phyloP scores from a whole-genome alignment of 2,113 vertebrate species.

The Amphiprion percula region DNA sequence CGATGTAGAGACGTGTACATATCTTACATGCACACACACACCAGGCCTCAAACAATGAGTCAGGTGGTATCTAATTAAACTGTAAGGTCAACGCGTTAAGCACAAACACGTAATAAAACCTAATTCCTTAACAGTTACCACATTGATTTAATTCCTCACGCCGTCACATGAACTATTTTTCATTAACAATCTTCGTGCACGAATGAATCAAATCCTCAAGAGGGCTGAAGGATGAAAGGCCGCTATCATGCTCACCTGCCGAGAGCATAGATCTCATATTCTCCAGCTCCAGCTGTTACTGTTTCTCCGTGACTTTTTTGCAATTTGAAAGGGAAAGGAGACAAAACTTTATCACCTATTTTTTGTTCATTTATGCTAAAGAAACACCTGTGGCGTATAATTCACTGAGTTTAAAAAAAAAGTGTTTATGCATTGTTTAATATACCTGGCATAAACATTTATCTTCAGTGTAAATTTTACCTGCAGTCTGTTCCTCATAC shows the following conservation, averaged over 20 bases:
- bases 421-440: conserved; percentile 52
- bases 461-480: conserved; percentile 46
- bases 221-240: conserved; percentile 11
- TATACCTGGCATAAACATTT: conserved; percentile 47
- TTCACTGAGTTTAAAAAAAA: conserved; percentile 5
- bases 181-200: conserved; percentile 53
- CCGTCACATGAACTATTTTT: conserved; percentile 48
- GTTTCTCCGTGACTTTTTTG: conserved; percentile 1
- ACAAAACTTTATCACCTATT: neutral
- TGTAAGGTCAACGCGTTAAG: neutral
- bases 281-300: neutral
- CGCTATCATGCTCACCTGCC: neutral
- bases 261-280: conserved; percentile 19
- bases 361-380: conserved; percentile 19
- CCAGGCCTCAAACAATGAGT: neutral
- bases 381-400: conserved; percentile 35
- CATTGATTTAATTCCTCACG: conserved; percentile 48
- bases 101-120: conserved; percentile 12
- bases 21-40: neutral
- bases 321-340: neutral
- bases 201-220: conserved; percentile 31
- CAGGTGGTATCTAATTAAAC: conserved; percentile 12
- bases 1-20: neutral
- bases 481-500: conserved; percentile 34
- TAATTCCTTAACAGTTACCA: conserved; percentile 11